Evolutionary conservation across 2,888 invertebrate genomes (phyloP).

Genomic region (Tanytarsus gracilentus): DNA sequence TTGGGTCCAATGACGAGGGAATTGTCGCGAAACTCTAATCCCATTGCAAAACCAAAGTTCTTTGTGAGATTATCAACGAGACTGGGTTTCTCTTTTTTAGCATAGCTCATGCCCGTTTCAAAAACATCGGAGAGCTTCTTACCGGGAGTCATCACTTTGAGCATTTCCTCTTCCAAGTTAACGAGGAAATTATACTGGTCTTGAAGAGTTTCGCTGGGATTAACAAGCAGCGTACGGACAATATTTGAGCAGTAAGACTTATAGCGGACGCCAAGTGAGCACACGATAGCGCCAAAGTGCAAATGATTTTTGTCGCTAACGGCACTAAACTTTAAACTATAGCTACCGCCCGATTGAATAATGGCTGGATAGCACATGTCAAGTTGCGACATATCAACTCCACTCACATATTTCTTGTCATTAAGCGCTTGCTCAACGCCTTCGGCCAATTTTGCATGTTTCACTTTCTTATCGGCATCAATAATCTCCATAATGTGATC

Average conservation of each 20-base stretch:
- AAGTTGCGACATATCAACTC: constrained; percentile 78
- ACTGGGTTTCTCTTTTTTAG: constrained; percentile 77
- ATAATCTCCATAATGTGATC: constrained; percentile 98
- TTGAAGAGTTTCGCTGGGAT: constrained; percentile 71
- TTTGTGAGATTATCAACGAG: constrained; percentile 86
- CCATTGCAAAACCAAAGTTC: constrained; percentile 94
- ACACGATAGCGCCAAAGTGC: constrained; percentile 94
- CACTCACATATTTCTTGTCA: constrained; percentile 92
- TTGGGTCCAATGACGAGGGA: constrained; percentile 88
- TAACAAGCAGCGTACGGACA: constrained; percentile 89
- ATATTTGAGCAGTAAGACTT: constrained; percentile 98
- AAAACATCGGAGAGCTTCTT: constrained; percentile 79
- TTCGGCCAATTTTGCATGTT: constrained; percentile 89
- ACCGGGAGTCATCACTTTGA: constrained; percentile 74
- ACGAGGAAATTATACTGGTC: constrained; percentile 88
- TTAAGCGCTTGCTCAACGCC: constrained; percentile 86
- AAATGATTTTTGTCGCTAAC: constrained; percentile 87
- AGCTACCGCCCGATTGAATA: constrained; percentile 97
- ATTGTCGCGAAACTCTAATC: constrained; percentile 95
- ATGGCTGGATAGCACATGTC: constrained; percentile 99
- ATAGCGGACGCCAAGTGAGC: constrained; percentile 88
- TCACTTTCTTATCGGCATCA: constrained; percentile 96
- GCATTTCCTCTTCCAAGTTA: constrained; percentile 79
- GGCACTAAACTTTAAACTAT: constrained; percentile 93
- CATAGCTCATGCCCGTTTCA: constrained; percentile 67